A percentile compares a stretch with the other conserved stretches of the same genome.
These are phyloP conservation scores for Petroica traversi DNA, from an alignment of 2,113 vertebrate genomes.

Conservation along the genomic window DNA sequence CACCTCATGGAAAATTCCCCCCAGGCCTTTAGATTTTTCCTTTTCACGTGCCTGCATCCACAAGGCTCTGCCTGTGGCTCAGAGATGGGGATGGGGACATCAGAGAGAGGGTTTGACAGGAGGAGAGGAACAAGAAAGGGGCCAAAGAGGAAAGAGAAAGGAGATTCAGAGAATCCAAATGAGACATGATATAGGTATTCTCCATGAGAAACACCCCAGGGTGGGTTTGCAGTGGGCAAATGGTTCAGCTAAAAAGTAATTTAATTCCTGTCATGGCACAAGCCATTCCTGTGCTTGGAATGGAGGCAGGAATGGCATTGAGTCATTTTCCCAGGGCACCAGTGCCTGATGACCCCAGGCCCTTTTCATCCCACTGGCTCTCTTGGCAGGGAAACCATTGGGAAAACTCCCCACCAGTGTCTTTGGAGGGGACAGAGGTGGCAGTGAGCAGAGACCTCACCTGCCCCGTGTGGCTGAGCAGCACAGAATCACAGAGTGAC, in stretches of 20 bases:
- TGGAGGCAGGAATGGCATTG: background rate
- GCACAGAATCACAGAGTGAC: no score
- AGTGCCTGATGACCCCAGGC: background rate
- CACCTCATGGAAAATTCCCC: background rate
- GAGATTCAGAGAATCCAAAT: background rate
- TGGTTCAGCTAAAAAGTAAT: background rate
- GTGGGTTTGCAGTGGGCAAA: background rate
- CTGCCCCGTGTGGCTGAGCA: rapidly evolving
- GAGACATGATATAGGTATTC: background rate
- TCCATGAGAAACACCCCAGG: background rate
- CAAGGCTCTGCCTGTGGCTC: background rate
- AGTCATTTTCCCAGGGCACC: background rate
- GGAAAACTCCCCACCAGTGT: rapidly evolving
- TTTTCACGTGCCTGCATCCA: background rate
- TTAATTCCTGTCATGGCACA: background rate
- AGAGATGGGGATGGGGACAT: background rate
- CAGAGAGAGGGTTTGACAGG: background rate
- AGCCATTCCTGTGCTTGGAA: background rate
- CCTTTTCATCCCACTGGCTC: background rate
- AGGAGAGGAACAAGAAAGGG: background rate
- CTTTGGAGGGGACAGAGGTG: background rate
- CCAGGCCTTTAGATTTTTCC: background rate
- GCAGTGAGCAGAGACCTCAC: rapidly evolving
- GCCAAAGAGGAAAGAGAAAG: background rate
- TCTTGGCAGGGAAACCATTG: background rate